A percentile compares a stretch with the other conserved stretches of the same genome.
Conservation (phyloP, 2,113 vertebrate genomes). For the Psilopsiagon aymara region DNA sequence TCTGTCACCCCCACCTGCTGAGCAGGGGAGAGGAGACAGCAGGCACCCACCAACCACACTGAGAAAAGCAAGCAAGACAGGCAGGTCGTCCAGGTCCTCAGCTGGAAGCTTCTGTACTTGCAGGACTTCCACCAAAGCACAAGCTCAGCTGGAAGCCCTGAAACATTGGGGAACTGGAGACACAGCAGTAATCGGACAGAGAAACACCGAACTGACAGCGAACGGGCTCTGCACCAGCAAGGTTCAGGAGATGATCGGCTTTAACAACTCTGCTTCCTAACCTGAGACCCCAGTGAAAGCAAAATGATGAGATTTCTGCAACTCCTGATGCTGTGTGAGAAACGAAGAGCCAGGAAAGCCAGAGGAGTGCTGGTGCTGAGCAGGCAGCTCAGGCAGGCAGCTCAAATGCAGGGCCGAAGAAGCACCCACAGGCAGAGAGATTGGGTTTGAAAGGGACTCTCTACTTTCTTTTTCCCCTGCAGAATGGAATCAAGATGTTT, state of each 20-base stretch:
- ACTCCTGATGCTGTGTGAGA: neutral
- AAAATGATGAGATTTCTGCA: neutral
- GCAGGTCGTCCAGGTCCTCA: neutral
- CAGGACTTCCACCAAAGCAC: neutral
- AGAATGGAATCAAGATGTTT: neutral
- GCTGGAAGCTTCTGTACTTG: neutral
- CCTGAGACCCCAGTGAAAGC: neutral
- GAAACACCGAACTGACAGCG: neutral
- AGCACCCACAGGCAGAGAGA: neutral
- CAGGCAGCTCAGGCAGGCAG: neutral
- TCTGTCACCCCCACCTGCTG: neutral
- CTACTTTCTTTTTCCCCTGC: neutral
- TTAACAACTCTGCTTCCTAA: neutral
- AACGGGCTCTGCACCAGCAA: accelerated
- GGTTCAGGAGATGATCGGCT: neutral
- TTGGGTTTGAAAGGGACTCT: neutral
- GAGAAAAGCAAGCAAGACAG: neutral
- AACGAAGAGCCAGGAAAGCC: neutral
- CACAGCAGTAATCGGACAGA: too few relatives aligned
- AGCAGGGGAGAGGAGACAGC: neutral
- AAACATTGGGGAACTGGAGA: neutral
- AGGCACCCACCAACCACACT: neutral
- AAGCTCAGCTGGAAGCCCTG: neutral
- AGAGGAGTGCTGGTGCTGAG: neutral
- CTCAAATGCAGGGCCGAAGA: neutral